These are phyloP conservation scores for Oreochromis mossambicus DNA, from an alignment of 2,797 vertebrate genomes.

Conservation along the genomic window DNA sequence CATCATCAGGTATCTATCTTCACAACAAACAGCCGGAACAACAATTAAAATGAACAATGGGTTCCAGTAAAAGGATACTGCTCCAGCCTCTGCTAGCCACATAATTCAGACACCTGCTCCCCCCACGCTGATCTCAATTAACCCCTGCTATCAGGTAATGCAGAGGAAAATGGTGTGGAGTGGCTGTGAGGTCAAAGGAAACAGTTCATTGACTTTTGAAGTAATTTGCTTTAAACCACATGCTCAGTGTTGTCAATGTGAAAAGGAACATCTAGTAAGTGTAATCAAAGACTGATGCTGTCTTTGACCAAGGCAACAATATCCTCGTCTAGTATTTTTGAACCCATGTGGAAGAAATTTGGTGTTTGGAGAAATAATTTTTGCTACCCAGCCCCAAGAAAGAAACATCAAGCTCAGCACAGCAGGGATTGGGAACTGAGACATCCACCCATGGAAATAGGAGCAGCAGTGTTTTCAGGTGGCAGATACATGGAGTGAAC, in stretches of 20 bases:
- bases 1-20: conserved; percentile 17
- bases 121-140: conserved; percentile 63
- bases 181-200: neutral
- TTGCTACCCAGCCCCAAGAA: neutral
- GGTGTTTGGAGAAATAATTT: neutral
- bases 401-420: neutral
- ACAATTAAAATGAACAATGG: conserved; percentile 66
- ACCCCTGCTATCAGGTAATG: conserved; percentile 28
- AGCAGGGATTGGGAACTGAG: neutral
- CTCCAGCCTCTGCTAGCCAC: neutral
- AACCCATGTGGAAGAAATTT: neutral
- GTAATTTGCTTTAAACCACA: neutral
- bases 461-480: neutral
- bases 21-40: conserved; percentile 43
- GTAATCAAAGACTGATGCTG: neutral
- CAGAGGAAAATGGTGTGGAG: neutral
- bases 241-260: neutral
- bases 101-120: conserved; percentile 26
- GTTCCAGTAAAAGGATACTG: neutral
- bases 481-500: neutral
- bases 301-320: neutral
- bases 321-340: neutral
- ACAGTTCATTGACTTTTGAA: neutral
- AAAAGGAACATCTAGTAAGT: neutral
- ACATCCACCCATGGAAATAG: neutral